Conservation (phyloP, 2,888 invertebrate species). For the Ichneumon xanthorius region DNA sequence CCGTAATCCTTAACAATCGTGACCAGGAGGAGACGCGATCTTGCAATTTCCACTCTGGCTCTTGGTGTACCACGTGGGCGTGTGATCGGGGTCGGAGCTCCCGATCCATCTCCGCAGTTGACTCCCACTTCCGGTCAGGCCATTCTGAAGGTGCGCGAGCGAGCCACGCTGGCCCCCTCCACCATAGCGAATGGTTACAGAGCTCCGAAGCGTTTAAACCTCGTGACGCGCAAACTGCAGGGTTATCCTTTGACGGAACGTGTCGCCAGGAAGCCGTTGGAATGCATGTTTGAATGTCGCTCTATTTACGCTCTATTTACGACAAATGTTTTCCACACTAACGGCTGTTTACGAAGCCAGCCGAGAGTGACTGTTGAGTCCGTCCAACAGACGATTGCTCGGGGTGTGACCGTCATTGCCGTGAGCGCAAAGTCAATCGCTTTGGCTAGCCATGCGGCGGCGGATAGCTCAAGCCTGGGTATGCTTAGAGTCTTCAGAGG, state of each 20-base stretch:
- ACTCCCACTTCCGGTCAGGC: neutral
- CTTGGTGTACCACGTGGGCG: too few relatives aligned
- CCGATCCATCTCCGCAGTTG: neutral
- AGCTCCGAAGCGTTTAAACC: too few relatives aligned
- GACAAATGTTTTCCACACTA: slow-evolving; percentile 47
- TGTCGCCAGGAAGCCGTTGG: slow-evolving; percentile 59
- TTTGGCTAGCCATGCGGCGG: slow-evolving; percentile 48
- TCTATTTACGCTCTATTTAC: slow-evolving; percentile 46
- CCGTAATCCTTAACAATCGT: slow-evolving; percentile 23
- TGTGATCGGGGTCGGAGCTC: neutral
- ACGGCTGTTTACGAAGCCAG: slow-evolving; percentile 57
- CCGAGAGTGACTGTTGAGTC: slow-evolving; percentile 64
- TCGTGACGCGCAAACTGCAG: slow-evolving; percentile 70
- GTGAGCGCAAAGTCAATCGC: slow-evolving; percentile 20
- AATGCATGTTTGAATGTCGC: slow-evolving; percentile 21
- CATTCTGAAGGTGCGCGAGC: neutral
- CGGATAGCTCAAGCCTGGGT: slow-evolving; percentile 65
- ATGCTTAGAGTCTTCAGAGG: neutral
- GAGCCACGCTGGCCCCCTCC: too few relatives aligned
- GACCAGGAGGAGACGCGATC: slow-evolving; percentile 25
- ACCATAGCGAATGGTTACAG: too few relatives aligned
- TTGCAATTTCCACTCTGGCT: neutral
- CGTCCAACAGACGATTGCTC: slow-evolving; percentile 51
- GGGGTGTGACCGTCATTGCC: neutral
- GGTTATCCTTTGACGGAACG: slow-evolving; percentile 68